phyloP scores from a whole-genome alignment of 2,113 vertebrate species.

The Mesoclemmys tuberculata region DNA sequence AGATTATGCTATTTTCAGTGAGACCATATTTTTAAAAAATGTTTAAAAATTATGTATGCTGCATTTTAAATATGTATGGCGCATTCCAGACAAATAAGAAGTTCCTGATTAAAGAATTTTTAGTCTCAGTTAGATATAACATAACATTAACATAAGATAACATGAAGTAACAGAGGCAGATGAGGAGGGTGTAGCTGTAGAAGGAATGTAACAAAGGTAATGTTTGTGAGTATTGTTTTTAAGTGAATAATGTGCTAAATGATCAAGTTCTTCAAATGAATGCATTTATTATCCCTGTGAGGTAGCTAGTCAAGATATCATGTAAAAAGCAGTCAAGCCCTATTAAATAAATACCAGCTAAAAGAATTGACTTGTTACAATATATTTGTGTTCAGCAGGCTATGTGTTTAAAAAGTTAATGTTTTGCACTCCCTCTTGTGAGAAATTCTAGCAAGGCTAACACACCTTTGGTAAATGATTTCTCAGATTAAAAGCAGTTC shows the following conservation, averaged over 20 bases:
- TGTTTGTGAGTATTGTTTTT: background rate
- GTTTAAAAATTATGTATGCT: background rate
- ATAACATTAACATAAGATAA: background rate
- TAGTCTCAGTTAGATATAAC: background rate
- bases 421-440: conserved; percentile 2
- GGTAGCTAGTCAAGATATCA: background rate
- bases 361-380: conserved; percentile 12
- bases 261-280: background rate
- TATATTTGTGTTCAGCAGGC: conserved; percentile 14
- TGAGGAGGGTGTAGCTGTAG: background rate
- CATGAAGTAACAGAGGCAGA: background rate
- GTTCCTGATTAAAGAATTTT: background rate
- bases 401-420: conserved; percentile 29
- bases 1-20: background rate
- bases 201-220: background rate
- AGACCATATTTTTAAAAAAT: background rate
- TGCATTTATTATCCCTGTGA: background rate
- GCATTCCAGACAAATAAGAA: background rate
- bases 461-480: conserved; percentile 23
- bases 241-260: background rate
- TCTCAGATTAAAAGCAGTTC: conserved; percentile 22
- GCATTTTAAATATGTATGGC: background rate
- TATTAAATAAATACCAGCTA: conserved; percentile 20
- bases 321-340: background rate
- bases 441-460: conserved; percentile 5